Base-by-base conservation (phyloP, 2,797 vertebrate genomes). In the Neomorphus geoffroyi region DNA sequence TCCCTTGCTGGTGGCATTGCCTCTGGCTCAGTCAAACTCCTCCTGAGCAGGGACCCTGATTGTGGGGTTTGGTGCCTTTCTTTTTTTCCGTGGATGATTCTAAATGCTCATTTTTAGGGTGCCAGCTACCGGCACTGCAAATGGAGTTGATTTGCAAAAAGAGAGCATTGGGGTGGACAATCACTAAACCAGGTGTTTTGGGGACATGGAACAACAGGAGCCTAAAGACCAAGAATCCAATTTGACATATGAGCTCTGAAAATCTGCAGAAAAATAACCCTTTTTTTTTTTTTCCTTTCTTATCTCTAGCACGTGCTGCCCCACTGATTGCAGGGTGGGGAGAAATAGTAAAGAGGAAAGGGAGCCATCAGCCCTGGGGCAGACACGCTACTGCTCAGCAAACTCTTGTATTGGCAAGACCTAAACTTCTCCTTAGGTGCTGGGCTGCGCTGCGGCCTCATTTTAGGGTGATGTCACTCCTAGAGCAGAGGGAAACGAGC, bases 1-100 rank as follows among this genome's bases (percentile, higher is more conserved):
- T 92, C 83, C 90, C 88, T 94, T 69, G 86, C 93, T 96, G 93
- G 96, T 95, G 96, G 93, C 94, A 92, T 84, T 24, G 1, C 21
- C 1, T 91, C 88, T 94, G 82, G 86, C 77, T 88, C 90, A 88
- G 90, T 51, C 70, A 86, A 94, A 75, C 88, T 92, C 95, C 83
- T 85, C 80, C 66, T 84, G 90, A 92, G 95, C 3, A 0, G 94
- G 62, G 96, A 83, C 93, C 94, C 90, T 90, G 65, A 77, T 94
- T 92, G 69, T 0, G 2, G 77, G 64, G 56, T 89, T 94, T 82
- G 56, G 56, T 61, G 37, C 64, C 35, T 62, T 48, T 24, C 9
- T 9, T 82, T 73, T 54, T 54, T 83, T 93, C 62, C 66, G 82
- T 83, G 78, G 88, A 92, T n/a, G n/a, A 73, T 67, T 83, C 45